These are phyloP conservation scores for Panulirus ornatus DNA, from an alignment of 1,140 invertebrate species.

Conservation along the genomic window DNA sequence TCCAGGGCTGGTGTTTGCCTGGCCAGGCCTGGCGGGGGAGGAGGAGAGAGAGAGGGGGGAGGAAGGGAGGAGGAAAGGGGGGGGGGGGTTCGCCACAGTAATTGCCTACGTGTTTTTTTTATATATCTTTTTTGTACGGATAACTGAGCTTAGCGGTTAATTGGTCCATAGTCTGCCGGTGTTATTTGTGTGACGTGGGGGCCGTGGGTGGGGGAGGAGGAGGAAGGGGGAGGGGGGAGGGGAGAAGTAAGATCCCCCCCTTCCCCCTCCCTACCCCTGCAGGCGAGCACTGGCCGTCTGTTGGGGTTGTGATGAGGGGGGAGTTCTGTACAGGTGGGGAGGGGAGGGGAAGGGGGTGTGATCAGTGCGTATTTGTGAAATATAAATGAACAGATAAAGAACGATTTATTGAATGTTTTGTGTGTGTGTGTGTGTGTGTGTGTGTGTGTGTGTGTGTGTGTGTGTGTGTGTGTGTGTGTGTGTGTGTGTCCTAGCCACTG, in stretches of 20 bases:
- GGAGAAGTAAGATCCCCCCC: no score
- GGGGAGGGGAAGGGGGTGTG: not conserved
- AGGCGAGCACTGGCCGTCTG: no score
- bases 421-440: no score
- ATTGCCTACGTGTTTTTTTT: constrained; percentile 30
- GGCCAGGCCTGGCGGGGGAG: not conserved
- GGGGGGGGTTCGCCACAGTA: constrained; percentile 3
- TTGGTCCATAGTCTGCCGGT: constrained; percentile 16
- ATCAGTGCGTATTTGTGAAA: no score
- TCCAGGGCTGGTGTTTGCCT: not conserved
- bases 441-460: no score
- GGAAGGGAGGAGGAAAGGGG: not conserved
- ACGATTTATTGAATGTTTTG: no score
- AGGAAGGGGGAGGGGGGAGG: not conserved
- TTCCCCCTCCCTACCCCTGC: no score
- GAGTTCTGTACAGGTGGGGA: not conserved
- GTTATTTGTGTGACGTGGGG: not conserved
- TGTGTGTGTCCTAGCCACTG: not conserved
- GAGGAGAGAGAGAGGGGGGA: not conserved
- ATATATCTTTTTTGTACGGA: constrained; percentile 15
- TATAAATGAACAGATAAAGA: no score
- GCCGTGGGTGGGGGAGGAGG: no score
- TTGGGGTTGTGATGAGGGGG: not conserved
- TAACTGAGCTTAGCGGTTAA: constrained; percentile 37
- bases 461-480: not conserved